Base-by-base conservation (phyloP, 53 echinoderm and acorn worm species). In the Temnopleurus reevesii region DNA sequence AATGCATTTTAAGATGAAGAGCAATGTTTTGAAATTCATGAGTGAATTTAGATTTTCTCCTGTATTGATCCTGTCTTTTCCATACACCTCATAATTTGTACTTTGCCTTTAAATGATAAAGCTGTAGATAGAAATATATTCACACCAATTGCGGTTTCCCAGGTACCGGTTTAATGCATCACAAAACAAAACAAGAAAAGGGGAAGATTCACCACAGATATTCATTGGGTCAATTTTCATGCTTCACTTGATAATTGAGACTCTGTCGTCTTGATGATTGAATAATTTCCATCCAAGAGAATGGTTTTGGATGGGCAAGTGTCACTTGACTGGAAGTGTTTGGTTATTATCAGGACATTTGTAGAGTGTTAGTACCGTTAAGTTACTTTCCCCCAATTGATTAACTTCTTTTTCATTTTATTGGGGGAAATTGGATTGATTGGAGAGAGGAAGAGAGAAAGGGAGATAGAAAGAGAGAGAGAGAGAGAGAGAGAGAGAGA, bases 191-290 rank as follows among this genome's bases (percentile, higher is more conserved):
- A 0, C 3, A 27, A 46, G 23, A 77, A 45, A 28, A 44, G 18
- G 41, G 46, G 46, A 13, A 28, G 27, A 46, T n/a, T 47, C 49
- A 47, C 30, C 29, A 13, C 79, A 46, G 29, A 77, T 77, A 77
- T 47, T 77, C 79, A 77, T 1, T 0, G 79, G 79, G 79, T 77
- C 79, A 77, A 28, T 4, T 25, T 49, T 46, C 9, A 8, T 77
- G 79, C 79, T 77, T 49, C 79, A 77, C 28, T 77, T 77, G 79
- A 77, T 49, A 49, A 47, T 46, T 5, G 35, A 49, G 79, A 46
- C 12, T 27, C 10, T 5, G 79, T 77, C 46, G 79, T 49, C 47
- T 8, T 77, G 49, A 49, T 47, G 79, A 47, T 77, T 46, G 47
- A 77, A 77, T 77, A 77, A 77, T 77, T 21, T 77, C 12, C 29